phyloP scores from a whole-genome alignment of 2,113 vertebrate genomes.

The Ctenodactylus gundi region DNA sequence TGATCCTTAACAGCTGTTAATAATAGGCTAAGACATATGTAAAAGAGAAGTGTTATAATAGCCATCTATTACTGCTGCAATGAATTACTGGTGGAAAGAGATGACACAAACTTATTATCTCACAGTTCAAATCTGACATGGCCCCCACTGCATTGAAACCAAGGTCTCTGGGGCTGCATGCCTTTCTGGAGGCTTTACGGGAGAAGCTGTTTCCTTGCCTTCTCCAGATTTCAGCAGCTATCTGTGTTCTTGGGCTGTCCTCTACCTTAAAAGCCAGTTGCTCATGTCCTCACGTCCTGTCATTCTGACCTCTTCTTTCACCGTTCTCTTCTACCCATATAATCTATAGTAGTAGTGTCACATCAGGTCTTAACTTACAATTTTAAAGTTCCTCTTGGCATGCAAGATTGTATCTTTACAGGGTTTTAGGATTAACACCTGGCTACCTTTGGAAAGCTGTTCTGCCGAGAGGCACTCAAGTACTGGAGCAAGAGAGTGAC shows the following conservation, averaged over 20 bases:
- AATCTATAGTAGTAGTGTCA: not conserved
- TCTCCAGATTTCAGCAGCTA: not conserved
- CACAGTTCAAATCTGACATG: not conserved
- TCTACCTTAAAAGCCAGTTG: not conserved
- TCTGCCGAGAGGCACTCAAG: not conserved
- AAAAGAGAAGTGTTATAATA: not conserved
- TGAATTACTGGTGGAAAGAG: not conserved
- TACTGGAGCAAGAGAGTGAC: not conserved
- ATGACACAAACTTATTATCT: not conserved
- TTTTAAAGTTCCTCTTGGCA: not conserved
- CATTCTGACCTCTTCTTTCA: not conserved
- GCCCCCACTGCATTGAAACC: not conserved
- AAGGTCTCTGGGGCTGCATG: not conserved
- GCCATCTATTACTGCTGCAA: not conserved
- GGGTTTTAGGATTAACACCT: not conserved
- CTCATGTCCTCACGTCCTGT: too few species aligned
- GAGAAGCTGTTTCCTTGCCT: not conserved
- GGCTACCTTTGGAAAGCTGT: not conserved
- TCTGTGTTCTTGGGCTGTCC: not conserved
- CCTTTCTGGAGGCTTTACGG: not conserved
- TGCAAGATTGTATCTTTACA: not conserved
- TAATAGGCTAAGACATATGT: not conserved
- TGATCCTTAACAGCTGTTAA: not conserved
- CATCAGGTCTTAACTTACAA: not conserved
- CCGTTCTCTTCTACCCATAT: not conserved